A percentile compares a stretch with the other conserved stretches of the same genome.
These are phyloP conservation scores for Drosophila repleta DNA, from an alignment of 1,140 invertebrate genomes.

Conservation along the genomic window DNA sequence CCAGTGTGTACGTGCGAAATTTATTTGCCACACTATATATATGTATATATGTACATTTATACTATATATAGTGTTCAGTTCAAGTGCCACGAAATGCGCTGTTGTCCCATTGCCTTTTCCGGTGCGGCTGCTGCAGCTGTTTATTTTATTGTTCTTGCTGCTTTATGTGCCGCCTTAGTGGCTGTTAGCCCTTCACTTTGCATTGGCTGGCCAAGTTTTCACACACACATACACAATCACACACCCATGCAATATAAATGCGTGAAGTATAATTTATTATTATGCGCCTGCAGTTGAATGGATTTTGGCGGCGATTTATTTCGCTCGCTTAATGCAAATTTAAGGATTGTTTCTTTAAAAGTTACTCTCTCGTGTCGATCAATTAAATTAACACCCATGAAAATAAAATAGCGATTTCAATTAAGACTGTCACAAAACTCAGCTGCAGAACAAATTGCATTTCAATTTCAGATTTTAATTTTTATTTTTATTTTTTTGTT, in stretches of 20 bases:
- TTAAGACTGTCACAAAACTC: conserved; percentile 7
- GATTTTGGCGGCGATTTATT: conserved; percentile 14
- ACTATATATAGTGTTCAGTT: conserved; percentile 61
- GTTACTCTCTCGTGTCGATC: too few species aligned
- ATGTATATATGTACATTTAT: too few species aligned
- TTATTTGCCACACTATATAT: conserved; percentile 51
- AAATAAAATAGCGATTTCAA: conserved; percentile 2
- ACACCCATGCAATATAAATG: conserved; percentile 52
- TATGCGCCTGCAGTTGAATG: background rate
- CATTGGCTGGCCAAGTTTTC: conserved; percentile 21
- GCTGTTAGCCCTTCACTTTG: conserved; percentile 42
- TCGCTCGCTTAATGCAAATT: conserved; percentile 21
- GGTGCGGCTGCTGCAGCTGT: conserved; percentile 17
- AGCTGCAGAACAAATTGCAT: conserved; percentile 20
- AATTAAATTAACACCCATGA: background rate
- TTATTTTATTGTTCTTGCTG: conserved; percentile 11
- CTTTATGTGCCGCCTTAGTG: conserved; percentile 11
- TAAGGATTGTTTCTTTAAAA: background rate
- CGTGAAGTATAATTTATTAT: conserved; percentile 55
- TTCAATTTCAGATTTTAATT: conserved; percentile 1
- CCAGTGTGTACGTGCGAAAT: conserved; percentile 43
- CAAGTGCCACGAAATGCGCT: conserved; percentile 54
- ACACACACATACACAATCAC: conserved; percentile 1
- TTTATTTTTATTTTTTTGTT: too few species aligned
- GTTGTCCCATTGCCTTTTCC: conserved; percentile 34